A percentile compares a stretch with the other conserved stretches of the same genome.
Evolutionary conservation across 2,888 invertebrate genomes (phyloP).

Genomic region (Cerastis leucographa): DNA sequence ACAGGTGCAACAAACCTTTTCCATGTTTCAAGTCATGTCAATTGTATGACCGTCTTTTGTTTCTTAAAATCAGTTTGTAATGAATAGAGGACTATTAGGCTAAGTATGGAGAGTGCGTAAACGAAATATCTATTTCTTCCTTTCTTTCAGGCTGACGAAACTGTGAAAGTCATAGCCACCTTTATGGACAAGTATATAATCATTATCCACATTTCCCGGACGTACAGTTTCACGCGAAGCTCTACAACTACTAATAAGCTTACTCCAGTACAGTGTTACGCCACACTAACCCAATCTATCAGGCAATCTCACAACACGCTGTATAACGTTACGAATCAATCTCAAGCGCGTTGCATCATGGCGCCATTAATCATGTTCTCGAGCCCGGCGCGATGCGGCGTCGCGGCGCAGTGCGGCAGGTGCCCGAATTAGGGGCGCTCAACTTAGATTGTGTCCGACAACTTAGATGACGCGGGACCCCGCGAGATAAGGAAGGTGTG

Average conservation of each 20-base stretch:
- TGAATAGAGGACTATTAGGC: too few species aligned
- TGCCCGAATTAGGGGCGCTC: slow-evolving; percentile 46
- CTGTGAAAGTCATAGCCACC: neutral
- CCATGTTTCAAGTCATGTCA: neutral
- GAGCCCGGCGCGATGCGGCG: neutral
- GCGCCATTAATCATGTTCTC: slow-evolving; percentile 36
- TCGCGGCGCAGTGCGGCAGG: slow-evolving; percentile 52
- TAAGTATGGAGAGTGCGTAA: too few species aligned
- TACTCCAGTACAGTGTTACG: neutral
- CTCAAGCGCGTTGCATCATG: slow-evolving; percentile 47
- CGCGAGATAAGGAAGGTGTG: slow-evolving; percentile 35
- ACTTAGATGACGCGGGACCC: slow-evolving; percentile 68
- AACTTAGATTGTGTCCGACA: slow-evolving; percentile 71
- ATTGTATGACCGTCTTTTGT: neutral
- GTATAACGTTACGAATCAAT: slow-evolving; percentile 55
- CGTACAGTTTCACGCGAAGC: too few species aligned
- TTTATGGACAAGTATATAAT: too few species aligned
- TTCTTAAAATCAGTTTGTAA: too few species aligned
- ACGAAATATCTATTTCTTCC: too few species aligned
- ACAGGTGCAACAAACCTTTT: neutral
- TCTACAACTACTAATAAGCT: neutral
- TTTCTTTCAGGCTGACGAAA: too few species aligned
- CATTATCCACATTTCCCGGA: neutral
- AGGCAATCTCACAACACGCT: slow-evolving; percentile 38
- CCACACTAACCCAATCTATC: slow-evolving; percentile 46